phyloP scores from a whole-genome alignment of 1,140 invertebrate genomes.

The Chymomyza costata region DNA sequence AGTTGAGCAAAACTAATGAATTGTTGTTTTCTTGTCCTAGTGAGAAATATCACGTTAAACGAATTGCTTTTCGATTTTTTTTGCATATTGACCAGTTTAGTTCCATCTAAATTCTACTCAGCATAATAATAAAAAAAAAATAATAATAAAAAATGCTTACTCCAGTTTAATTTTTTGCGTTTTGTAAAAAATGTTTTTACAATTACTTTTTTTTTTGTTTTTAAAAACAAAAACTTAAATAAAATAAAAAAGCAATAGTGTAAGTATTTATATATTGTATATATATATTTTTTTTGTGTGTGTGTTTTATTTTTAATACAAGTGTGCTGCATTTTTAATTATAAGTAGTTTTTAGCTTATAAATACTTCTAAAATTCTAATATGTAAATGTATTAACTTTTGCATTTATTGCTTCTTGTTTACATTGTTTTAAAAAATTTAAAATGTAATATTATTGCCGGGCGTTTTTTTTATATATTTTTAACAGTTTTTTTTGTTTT shows the following conservation, averaged over 20 bases:
- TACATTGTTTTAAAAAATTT: slow-evolving; percentile 72
- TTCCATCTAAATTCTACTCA: slow-evolving; percentile 22
- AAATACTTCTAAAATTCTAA: slow-evolving; percentile 46
- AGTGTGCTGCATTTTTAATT: slow-evolving; percentile 56
- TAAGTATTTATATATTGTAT: slow-evolving; percentile 39
- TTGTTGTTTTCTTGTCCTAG: slow-evolving; percentile 9
- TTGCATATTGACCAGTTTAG: slow-evolving; percentile 30
- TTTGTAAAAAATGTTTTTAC: too few relatives aligned
- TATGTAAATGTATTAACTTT: slow-evolving; percentile 65
- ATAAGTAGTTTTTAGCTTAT: slow-evolving; percentile 65
- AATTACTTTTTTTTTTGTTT: too few relatives aligned
- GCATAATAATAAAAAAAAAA: slow-evolving; percentile 18
- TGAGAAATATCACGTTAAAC: slow-evolving; percentile 63
- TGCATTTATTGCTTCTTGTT: slow-evolving; percentile 59
- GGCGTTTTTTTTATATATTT: slow-evolving; percentile 39
- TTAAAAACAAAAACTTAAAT: slow-evolving; percentile 2
- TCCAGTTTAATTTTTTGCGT: slow-evolving; percentile 7
- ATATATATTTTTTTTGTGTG: slow-evolving; percentile 45
- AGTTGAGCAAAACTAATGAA: slow-evolving; percentile 64
- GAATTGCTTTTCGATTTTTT: slow-evolving; percentile 52
- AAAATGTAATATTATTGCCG: slow-evolving; percentile 70
- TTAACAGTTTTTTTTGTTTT: slow-evolving; percentile 36
- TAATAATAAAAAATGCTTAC: slow-evolving; percentile 12
- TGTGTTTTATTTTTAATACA: slow-evolving; percentile 41
- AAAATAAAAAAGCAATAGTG: slow-evolving; percentile 19